Evolutionary conservation across 2,888 invertebrate species (phyloP).

Genomic region (Archips crataeganus): DNA sequence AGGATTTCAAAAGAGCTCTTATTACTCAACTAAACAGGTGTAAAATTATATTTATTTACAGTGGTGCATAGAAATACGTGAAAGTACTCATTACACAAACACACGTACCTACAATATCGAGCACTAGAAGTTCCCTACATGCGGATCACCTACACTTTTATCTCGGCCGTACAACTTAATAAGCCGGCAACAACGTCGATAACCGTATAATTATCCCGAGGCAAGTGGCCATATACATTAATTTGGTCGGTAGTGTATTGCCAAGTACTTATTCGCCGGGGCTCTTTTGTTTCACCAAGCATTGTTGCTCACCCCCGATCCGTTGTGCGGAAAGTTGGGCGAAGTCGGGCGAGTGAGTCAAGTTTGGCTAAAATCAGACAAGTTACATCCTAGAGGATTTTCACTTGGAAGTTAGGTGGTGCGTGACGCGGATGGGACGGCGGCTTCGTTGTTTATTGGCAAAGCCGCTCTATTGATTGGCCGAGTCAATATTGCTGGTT

Average conservation of each 20-base stretch:
- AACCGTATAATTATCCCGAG: conserved; percentile 39
- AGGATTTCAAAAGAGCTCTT: not conserved
- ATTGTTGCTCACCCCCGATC: conserved; percentile 74
- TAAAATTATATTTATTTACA: not conserved
- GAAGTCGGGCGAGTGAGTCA: conserved; percentile 71
- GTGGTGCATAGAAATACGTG: not conserved
- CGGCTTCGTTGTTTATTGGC: conserved; percentile 73
- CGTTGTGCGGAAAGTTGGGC: conserved; percentile 69
- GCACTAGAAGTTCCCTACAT: not conserved
- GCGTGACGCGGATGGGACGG: conserved; percentile 75
- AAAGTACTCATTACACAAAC: not conserved
- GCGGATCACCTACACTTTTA: conserved; percentile 31
- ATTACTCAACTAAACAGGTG: not conserved
- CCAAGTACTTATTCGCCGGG: conserved; percentile 61
- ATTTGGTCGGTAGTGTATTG: conserved; percentile 61
- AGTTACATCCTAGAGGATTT: conserved; percentile 76
- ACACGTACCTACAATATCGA: not conserved
- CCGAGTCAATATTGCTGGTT: conserved; percentile 1
- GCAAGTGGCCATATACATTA: conserved; percentile 49
- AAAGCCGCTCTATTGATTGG: conserved; percentile 51
- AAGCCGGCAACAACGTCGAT: conserved; percentile 41
- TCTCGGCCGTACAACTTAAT: conserved; percentile 37
- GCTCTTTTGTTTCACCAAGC: conserved; percentile 73
- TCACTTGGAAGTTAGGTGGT: conserved; percentile 70
- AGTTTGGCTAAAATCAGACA: conserved; percentile 74